Evolutionary conservation across 2,888 invertebrate genomes (phyloP), one percentile per base, ranked within the genome.

Genomic region (Athripsodes cinereus): DNA sequence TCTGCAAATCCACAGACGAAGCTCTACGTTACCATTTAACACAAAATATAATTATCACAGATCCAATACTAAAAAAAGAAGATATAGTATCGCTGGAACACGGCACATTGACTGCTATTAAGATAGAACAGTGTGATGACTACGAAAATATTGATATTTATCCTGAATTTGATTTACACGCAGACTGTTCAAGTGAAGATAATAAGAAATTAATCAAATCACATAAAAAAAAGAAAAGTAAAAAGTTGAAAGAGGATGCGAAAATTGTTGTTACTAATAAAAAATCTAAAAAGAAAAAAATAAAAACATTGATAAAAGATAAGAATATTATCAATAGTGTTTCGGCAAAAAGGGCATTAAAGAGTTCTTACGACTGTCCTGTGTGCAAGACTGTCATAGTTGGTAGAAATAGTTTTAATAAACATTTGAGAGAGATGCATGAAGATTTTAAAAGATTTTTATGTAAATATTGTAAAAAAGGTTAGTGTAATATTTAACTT

Each of bases 381-480:
- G 60, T 62, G 18, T 62, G 62, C 31, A 34, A 58, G 22, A 20
- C 26, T 0, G 48, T 40, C 13, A 55, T 62, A 22, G n/a, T 53
- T 10, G 60, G 58, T 2, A 62, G 60, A 46, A 44, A 40, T 11
- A 31, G 22, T 22, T 40, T 60, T 31, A 60, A 55, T 26, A 13
- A 21, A 5, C 62, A 62, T 56, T 26, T 62, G 13, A n/a, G 53
- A 0, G 60, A 62, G 20, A 53, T 59, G 44, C 60, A 62, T 31
- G 54, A 52, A 11, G 62, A 59, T 2, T 60, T 56, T 20, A 58
- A 53, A 40, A 58, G 58, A 53, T 62, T 57, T 40, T 47, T 60
- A n/a, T 60, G 60, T 26, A 18, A 48, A 11, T 53, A 52, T 49
- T 61, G 62, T 21, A 60, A 60, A 8, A 60, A 60, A 60, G 60